phyloP scores from a whole-genome alignment of 1,140 invertebrate genomes.

The Drosophila asahinai region DNA sequence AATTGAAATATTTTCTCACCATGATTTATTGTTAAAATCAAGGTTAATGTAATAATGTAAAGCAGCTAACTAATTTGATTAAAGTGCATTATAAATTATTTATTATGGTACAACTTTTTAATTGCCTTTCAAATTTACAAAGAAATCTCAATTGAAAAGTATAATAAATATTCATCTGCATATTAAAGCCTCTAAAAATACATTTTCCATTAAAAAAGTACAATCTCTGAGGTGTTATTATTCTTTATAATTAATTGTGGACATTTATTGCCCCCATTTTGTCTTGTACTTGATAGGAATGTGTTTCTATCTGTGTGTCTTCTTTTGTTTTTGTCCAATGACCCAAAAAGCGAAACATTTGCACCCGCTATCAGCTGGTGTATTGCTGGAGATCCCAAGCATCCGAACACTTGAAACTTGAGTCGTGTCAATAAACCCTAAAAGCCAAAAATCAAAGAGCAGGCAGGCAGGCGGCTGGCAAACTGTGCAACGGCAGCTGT shows the following conservation, averaged over 20 bases:
- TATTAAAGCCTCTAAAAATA: neutral
- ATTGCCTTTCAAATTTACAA: neutral
- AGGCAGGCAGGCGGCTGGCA: slow-evolving; percentile 5
- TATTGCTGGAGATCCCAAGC: neutral
- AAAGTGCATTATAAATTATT: neutral
- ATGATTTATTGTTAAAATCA: neutral
- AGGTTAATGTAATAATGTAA: neutral
- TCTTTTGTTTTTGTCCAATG: slow-evolving; percentile 19
- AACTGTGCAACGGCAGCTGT: slow-evolving; percentile 55
- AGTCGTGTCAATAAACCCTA: slow-evolving; percentile 69
- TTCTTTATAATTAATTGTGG: neutral
- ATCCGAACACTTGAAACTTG: slow-evolving; percentile 42
- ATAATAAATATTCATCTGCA: neutral
- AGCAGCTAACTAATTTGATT: neutral
- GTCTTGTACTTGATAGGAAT: neutral
- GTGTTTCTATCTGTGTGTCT: neutral
- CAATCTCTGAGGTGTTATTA: neutral
- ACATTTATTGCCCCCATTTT: neutral
- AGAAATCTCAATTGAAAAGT: neutral
- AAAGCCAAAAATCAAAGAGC: slow-evolving; percentile 47
- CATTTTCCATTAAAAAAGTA: neutral
- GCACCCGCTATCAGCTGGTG: slow-evolving; percentile 27
- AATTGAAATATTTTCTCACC: slow-evolving; percentile 10
- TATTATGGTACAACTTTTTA: neutral
- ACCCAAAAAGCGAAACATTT: slow-evolving; percentile 33